phyloP scores from a whole-genome alignment of 1,140 invertebrate species.

The Drosophila rufa region DNA sequence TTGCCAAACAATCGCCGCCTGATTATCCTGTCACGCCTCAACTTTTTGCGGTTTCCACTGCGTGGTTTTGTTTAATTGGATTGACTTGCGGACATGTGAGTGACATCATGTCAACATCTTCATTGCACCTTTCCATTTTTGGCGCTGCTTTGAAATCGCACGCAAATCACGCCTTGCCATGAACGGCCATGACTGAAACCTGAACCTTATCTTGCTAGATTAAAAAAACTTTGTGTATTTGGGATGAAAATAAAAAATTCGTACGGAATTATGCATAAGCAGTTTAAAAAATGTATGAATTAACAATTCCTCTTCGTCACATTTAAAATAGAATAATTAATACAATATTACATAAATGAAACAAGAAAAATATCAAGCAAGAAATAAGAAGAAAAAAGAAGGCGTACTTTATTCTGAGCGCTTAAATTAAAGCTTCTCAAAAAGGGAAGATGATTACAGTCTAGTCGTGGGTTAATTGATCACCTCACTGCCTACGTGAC shows the following conservation, averaged over 20 bases:
- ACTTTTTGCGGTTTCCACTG: constrained; percentile 73
- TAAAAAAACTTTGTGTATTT: neutral
- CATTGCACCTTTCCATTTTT: constrained; percentile 59
- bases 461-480: constrained; percentile 18
- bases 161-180: constrained; percentile 36
- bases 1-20: constrained; percentile 79
- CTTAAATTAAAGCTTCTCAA: neutral
- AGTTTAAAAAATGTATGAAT: neutral
- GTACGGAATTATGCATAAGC: neutral
- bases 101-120: constrained; percentile 70
- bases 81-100: constrained; percentile 67
- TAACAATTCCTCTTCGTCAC: neutral
- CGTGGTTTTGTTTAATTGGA: constrained; percentile 68
- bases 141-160: constrained; percentile 45
- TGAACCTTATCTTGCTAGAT: constrained; percentile 6
- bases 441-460: neutral
- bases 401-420: neutral
- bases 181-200: constrained; percentile 62
- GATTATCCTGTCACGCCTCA: constrained; percentile 76
- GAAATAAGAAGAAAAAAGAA: neutral
- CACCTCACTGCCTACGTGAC: constrained; percentile 36
- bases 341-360: neutral
- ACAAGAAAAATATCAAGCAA: neutral
- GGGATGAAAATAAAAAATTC: neutral
- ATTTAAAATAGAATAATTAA: neutral